phyloP scores from a whole-genome alignment of 2,888 invertebrate genomes.

The Oasisia sp. region DNA sequence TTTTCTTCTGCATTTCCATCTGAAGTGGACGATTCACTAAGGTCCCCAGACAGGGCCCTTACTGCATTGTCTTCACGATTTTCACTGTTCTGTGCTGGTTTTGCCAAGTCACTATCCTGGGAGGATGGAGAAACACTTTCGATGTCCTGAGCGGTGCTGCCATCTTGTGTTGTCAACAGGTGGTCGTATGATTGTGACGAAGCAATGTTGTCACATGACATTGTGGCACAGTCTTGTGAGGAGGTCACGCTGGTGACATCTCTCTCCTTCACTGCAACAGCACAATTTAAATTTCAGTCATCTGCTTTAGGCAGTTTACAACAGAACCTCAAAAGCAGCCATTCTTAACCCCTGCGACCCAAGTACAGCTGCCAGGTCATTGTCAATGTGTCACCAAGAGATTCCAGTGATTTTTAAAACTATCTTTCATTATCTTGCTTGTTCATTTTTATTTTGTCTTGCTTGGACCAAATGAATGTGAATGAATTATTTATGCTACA shows the following conservation, averaged over 20 bases:
- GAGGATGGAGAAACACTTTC: neutral
- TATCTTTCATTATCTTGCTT: too few relatives aligned
- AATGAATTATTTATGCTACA: too few relatives aligned
- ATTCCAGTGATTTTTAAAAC: too few relatives aligned
- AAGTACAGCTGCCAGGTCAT: too few relatives aligned
- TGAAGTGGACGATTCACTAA: neutral
- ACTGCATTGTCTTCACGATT: neutral
- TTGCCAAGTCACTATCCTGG: neutral
- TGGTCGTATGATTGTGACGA: neutral
- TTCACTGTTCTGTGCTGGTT: neutral
- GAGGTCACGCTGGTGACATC: neutral
- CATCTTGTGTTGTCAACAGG: neutral
- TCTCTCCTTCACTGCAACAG: neutral
- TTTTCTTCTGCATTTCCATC: neutral
- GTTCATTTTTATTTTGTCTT: too few relatives aligned
- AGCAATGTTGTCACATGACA: neutral
- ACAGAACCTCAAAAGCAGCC: neutral
- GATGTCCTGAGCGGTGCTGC: neutral
- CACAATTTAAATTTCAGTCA: neutral
- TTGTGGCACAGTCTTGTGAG: neutral
- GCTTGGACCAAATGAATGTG: too few relatives aligned
- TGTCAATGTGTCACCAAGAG: too few relatives aligned
- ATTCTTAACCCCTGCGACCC: too few relatives aligned
- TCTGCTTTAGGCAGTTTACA: neutral
- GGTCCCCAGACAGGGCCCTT: neutral